phyloP scores from a whole-genome alignment of 2,797 vertebrate species.

The Hemitrygon akajei region DNA sequence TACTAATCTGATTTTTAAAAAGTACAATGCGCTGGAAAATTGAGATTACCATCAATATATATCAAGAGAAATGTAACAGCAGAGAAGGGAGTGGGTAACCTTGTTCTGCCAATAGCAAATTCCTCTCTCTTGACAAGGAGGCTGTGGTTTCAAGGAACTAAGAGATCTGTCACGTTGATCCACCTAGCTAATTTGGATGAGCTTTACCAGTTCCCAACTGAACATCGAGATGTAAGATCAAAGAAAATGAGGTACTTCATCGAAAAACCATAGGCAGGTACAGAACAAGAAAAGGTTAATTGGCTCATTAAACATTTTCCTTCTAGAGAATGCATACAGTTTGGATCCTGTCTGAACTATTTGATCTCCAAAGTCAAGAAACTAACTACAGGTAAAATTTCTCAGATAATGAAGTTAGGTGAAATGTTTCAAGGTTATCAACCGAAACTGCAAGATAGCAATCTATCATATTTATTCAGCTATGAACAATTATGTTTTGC shows the following conservation, averaged over 20 bases:
- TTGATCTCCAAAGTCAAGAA: conserved; percentile 10
- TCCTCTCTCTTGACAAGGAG: not conserved
- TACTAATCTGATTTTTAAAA: not conserved
- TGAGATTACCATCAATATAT: not conserved
- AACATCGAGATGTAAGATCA: not conserved
- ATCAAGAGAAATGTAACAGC: not conserved
- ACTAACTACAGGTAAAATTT: conserved; percentile 31
- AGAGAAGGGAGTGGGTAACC: not conserved
- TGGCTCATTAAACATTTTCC: conserved; percentile 23
- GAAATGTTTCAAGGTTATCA: conserved; percentile 9
- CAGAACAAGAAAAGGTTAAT: conserved; percentile 31
- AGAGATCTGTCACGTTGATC: not conserved
- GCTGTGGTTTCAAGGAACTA: not conserved
- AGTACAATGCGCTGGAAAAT: not conserved
- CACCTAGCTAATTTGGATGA: not conserved
- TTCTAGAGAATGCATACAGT: not conserved
- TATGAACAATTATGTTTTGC: not conserved
- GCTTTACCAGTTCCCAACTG: not conserved
- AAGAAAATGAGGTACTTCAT: conserved; percentile 14
- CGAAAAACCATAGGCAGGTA: not conserved
- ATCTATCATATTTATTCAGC: conserved; percentile 14
- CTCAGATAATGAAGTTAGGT: conserved; percentile 2
- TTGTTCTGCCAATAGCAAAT: not conserved
- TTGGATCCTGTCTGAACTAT: not conserved
- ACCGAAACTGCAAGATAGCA: not conserved